Percentiles rank a stretch among this genome's conserved stretches.
Evolutionary conservation across 2,888 invertebrate species (phyloP).

Genomic region (Cartodere bifasciata): DNA sequence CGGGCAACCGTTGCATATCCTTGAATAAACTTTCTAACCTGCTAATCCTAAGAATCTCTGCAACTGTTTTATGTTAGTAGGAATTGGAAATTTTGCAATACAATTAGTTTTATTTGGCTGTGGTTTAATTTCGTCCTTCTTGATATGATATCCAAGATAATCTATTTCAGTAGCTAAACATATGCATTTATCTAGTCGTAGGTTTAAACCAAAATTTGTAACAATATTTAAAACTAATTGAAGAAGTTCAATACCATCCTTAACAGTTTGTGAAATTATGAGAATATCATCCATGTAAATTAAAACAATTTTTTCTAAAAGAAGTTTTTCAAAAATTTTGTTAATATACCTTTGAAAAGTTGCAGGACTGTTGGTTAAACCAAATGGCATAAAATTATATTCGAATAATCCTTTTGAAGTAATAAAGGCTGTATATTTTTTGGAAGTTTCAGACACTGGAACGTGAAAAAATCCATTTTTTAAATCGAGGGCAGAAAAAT

Average conservation of each 20-base stretch:
- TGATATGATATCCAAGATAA: slow-evolving; percentile 10
- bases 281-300: slow-evolving; percentile 20
- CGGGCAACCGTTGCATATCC: no score
- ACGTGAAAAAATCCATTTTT: slow-evolving; percentile 24
- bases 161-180: slow-evolving; percentile 8
- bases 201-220: slow-evolving; percentile 7
- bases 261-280: slow-evolving; percentile 14
- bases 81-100: no score
- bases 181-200: slow-evolving; percentile 8
- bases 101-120: slow-evolving; percentile 1
- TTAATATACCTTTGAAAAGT: slow-evolving; percentile 24
- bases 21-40: no score
- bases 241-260: slow-evolving; percentile 12
- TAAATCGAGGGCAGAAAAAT: slow-evolving; percentile 22
- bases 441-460: slow-evolving; percentile 17
- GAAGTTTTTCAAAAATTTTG: slow-evolving; percentile 9
- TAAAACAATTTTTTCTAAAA: no score
- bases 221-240: slow-evolving; percentile 8
- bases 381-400: slow-evolving; percentile 26
- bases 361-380: slow-evolving; percentile 24
- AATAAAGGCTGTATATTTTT: slow-evolving; percentile 18
- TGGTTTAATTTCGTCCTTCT: slow-evolving; percentile 6
- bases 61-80: no score
- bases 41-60: no score
- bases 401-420: slow-evolving; percentile 27